Evolutionary conservation across 2,888 invertebrate genomes (phyloP).

Genomic region (Lithodes maja): DNA sequence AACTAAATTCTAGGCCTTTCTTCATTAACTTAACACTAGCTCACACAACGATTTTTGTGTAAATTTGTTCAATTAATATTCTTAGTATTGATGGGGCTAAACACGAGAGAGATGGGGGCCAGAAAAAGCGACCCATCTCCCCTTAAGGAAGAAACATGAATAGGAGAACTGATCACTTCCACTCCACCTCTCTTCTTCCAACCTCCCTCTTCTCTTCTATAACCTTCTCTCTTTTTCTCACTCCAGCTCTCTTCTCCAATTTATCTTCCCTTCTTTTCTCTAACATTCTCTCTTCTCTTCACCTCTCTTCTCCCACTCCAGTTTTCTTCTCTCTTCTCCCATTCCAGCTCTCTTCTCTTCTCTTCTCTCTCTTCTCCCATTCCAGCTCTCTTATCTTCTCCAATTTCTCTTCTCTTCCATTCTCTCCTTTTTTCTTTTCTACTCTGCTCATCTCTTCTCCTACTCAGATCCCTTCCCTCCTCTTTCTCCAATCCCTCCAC

Average conservation of each 20-base stretch:
- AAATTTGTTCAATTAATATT: no score
- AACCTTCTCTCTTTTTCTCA: not conserved
- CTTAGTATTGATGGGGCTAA: no score
- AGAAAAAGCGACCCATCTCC: no score
- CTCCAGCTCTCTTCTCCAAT: not conserved
- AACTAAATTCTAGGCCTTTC: no score
- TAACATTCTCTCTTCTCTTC: not conserved
- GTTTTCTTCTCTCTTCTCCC: not conserved
- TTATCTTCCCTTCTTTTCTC: not conserved
- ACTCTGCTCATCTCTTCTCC: not conserved
- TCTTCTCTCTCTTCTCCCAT: not conserved
- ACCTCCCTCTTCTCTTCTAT: not conserved
- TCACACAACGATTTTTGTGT: no score
- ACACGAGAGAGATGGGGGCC: no score
- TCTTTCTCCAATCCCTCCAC: not conserved
- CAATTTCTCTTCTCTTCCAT: not conserved
- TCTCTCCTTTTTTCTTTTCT: not conserved
- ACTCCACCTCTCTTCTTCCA: not conserved
- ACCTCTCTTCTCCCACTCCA: not conserved
- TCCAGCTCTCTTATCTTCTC: not conserved
- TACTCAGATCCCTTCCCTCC: not conserved
- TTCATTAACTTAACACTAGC: no score
- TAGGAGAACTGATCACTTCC: not conserved
- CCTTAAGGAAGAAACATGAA: no score
- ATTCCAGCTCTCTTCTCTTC: not conserved